These are phyloP conservation scores for Periplaneta americana DNA, from an alignment of 1,140 invertebrate genomes.

Conservation along the genomic window DNA sequence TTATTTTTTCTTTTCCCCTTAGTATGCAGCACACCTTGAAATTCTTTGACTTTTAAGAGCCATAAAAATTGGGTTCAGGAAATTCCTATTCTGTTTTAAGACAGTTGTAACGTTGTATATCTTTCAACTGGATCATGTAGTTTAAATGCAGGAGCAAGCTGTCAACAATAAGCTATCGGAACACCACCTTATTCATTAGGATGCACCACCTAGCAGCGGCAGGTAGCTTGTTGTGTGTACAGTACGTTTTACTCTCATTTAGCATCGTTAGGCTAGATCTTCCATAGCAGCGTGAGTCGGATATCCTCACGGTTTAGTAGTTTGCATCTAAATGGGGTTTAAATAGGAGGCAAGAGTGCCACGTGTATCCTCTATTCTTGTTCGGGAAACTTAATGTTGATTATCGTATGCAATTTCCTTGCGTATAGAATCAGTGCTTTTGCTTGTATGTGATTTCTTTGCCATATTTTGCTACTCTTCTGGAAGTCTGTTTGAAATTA, in stretches of 20 bases:
- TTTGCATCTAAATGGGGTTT: not conserved
- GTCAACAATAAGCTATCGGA: not conserved
- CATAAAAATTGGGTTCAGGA: not conserved
- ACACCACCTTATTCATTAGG: not conserved
- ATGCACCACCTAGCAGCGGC: not conserved
- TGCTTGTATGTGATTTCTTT: no score
- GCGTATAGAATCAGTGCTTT: not conserved
- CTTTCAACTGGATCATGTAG: not conserved
- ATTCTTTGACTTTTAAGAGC: not conserved
- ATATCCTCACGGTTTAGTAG: not conserved
- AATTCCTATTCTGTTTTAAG: not conserved
- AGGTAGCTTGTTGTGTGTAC: not conserved
- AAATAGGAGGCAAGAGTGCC: not conserved
- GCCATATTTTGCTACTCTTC: no score
- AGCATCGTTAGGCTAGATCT: not conserved
- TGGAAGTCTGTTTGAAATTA: no score
- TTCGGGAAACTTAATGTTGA: not conserved
- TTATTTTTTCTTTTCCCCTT: not conserved
- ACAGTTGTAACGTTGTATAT: not conserved
- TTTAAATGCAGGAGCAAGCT: no score
- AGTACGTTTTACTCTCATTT: not conserved
- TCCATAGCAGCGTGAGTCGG: not conserved
- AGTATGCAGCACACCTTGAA: not conserved
- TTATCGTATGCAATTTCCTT: not conserved
- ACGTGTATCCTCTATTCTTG: not conserved